Conservation (phyloP, 2,888 invertebrate species). For the Lampropteryx suffumata region DNA sequence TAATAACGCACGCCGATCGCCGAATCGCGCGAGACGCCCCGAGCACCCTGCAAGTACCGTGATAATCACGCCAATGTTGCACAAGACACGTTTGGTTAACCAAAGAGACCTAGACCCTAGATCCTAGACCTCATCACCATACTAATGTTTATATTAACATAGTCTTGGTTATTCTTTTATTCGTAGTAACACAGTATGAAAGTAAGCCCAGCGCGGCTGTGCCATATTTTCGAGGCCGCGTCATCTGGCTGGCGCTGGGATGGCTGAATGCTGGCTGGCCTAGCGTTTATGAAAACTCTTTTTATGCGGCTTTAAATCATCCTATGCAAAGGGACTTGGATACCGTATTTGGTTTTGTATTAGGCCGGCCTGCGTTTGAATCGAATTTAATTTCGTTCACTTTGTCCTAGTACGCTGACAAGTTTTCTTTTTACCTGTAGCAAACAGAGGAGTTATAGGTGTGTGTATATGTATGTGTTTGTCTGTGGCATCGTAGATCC, state of each 20-base stretch:
- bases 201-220: conserved; percentile 16
- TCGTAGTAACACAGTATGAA: not conserved
- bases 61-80: too few relatives aligned
- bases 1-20: too few relatives aligned
- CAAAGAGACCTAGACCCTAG: too few relatives aligned
- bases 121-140: too few relatives aligned
- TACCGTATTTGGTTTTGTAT: conserved; percentile 19
- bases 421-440: not conserved
- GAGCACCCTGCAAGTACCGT: too few relatives aligned
- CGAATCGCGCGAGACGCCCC: too few relatives aligned
- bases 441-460: too few relatives aligned
- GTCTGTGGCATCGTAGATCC: not conserved
- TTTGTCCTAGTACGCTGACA: not conserved
- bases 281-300: conserved; percentile 31
- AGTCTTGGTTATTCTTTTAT: too few relatives aligned
- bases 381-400: conserved; percentile 10
- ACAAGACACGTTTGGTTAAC: too few relatives aligned
- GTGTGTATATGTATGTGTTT: too few relatives aligned
- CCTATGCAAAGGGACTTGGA: conserved; percentile 7
- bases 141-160: too few relatives aligned
- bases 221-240: conserved; percentile 16
- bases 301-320: conserved; percentile 23
- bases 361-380: conserved; percentile 11
- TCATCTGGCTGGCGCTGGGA: conserved; percentile 33
- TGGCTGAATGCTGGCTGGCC: conserved; percentile 25